These are phyloP conservation scores for Lathronympha strigana DNA, from an alignment of 2,888 invertebrate species.

Conservation along the genomic window DNA sequence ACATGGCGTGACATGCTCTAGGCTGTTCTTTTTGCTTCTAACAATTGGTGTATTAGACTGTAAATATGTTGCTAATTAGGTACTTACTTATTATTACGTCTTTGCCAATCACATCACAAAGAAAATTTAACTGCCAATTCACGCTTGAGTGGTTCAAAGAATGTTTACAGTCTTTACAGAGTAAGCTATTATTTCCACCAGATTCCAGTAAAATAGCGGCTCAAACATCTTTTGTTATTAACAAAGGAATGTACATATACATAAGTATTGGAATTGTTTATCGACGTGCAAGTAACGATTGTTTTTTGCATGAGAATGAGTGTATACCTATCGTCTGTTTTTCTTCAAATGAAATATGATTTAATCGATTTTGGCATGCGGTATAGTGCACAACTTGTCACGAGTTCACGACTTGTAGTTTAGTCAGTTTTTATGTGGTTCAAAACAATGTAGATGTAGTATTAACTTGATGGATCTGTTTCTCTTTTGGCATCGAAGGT, in stretches of 20 bases:
- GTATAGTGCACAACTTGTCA: too few relatives aligned
- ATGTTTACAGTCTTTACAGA: conserved; percentile 28
- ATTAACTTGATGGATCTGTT: too few relatives aligned
- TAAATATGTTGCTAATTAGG: too few relatives aligned
- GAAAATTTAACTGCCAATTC: not conserved
- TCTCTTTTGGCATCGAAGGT: too few relatives aligned
- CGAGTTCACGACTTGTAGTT: not conserved
- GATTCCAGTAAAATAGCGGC: conserved; percentile 13
- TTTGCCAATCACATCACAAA: not conserved
- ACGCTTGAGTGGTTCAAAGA: not conserved
- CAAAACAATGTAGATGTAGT: too few relatives aligned
- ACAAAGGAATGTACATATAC: conserved; percentile 22
- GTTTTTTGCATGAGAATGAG: not conserved
- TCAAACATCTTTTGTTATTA: conserved; percentile 27
- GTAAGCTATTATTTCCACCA: conserved; percentile 38
- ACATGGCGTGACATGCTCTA: too few relatives aligned
- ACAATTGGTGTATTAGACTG: too few relatives aligned
- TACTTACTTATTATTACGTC: too few relatives aligned
- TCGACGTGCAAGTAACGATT: not conserved
- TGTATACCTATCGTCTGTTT: not conserved
- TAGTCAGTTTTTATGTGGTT: not conserved
- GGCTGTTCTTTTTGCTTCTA: too few relatives aligned
- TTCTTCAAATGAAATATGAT: not conserved
- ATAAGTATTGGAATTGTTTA: conserved; percentile 14
- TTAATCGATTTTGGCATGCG: not conserved